Conservation (phyloP, 2,113 vertebrate genomes). For the Panurus biarmicus region DNA sequence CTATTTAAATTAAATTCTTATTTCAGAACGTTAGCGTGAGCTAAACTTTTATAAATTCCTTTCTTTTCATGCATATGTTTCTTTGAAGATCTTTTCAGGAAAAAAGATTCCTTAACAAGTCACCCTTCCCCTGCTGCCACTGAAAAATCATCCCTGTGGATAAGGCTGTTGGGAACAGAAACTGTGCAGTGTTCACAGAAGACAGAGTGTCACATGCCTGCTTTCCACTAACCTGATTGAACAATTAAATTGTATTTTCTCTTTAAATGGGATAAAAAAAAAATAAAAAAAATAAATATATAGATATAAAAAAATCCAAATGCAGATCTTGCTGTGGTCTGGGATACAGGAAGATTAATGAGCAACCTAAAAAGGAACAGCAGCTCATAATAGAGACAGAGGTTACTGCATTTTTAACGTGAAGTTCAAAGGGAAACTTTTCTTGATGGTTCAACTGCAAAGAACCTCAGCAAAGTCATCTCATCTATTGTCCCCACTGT, state of each 20-base stretch:
- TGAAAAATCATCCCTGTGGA: conserved; percentile 39
- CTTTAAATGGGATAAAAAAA: background rate
- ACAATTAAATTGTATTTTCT: conserved; percentile 38
- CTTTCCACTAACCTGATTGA: conserved; percentile 12
- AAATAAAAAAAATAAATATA: background rate
- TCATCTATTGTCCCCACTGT: conserved; percentile 12
- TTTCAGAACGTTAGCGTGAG: conserved; percentile 30
- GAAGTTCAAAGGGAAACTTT: conserved; percentile 51
- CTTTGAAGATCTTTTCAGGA: conserved; percentile 50
- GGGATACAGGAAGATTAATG: conserved; percentile 29
- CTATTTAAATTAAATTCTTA: conserved; percentile 58
- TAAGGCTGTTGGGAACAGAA: conserved; percentile 11
- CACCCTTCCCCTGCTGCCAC: conserved; percentile 14
- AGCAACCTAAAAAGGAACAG: conserved; percentile 35
- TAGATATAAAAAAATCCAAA: background rate
- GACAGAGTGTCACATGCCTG: background rate
- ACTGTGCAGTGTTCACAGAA: background rate
- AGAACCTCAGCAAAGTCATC: conserved; percentile 34
- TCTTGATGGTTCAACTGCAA: conserved; percentile 36
- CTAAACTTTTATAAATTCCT: conserved; percentile 28
- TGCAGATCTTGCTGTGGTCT: conserved; percentile 52
- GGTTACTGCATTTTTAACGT: conserved; percentile 31
- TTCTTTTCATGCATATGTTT: background rate
- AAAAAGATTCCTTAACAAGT: conserved; percentile 31
- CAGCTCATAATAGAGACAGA: conserved; percentile 26